Evolutionary conservation across 2,113 vertebrate species (phyloP), one percentile per base, ranked within the genome.

Genomic region (Verasper variegatus): DNA sequence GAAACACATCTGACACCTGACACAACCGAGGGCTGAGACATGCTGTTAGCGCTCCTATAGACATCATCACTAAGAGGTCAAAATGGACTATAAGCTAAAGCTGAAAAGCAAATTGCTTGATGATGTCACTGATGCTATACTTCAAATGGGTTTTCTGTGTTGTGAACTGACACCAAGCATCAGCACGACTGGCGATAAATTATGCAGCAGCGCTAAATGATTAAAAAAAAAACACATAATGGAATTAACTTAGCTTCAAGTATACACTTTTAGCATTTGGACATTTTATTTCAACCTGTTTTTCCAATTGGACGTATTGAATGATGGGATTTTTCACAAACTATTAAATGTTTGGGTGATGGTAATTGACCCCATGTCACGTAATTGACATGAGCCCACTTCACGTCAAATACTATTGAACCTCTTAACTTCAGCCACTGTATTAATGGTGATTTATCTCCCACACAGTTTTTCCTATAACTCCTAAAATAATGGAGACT

Each of bases 131-230:
- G 4, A 24, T 51, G 17, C 37, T 56, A 7, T 71, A 57, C 18
- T 45, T 81, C 26, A 81, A 83, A 74, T 72, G 42, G 52, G 56
- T 61, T 74, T 79, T 70, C 58, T 66, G 47, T 68, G 51, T 81
- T 56, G 54, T 26, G 35, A 54, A 15, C 26, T 61, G 24, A 62
- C 47, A 54, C 51, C 45, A 12, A 42, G 60, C 49, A 27, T 45
- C 67, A 66, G 51, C 24, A 51, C 6, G 15, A 9, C 35, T 21
- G 11, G 47, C 42, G 55, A 26, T 20, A 54, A 51, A 26, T 57
- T 4, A 57, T 31, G 26, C 55, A 60, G 58, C 4, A 11, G 12
- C 17, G 56, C 37, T 78, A 31, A 71, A 58, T 21, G 45, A 21
- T 78, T n/a, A 47, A 21, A 63, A 54, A 21, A 49, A 31, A 65